Percentiles rank a stretch among this genome's conserved stretches.
phyloP scores from a whole-genome alignment of 2,113 vertebrate genomes.

The Arizona elegans region DNA sequence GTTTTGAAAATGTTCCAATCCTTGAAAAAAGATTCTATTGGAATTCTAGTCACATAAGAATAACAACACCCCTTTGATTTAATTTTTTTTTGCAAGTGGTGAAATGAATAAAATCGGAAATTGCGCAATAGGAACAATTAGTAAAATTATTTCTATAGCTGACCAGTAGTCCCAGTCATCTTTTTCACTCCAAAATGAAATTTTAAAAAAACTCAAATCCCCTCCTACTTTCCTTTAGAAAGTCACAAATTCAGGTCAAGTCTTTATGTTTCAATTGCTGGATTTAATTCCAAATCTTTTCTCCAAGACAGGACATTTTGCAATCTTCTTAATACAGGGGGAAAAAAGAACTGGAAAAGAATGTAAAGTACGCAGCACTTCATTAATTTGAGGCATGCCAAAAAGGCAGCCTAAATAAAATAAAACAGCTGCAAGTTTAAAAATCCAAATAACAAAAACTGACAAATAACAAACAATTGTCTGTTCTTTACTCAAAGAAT shows the following conservation, averaged over 20 bases:
- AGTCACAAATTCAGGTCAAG: neutral
- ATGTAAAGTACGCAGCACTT: neutral
- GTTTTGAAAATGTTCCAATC: neutral
- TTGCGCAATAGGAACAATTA: neutral
- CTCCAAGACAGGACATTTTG: neutral
- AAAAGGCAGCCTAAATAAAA: neutral
- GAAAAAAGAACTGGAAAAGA: neutral
- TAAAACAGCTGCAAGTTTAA: neutral
- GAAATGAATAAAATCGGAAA: neutral
- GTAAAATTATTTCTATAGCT: neutral
- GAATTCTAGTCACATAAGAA: neutral
- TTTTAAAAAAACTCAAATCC: neutral
- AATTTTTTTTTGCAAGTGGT: neutral
- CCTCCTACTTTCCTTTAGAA: neutral
- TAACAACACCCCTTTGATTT: neutral
- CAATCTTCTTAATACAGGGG: neutral
- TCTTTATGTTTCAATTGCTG: neutral
- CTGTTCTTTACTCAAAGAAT: neutral
- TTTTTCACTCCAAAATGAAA: neutral
- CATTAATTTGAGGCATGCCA: neutral
- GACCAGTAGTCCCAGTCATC: neutral
- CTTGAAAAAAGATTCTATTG: neutral
- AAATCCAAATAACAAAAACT: neutral
- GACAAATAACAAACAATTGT: neutral
- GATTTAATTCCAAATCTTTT: neutral